Evolutionary conservation across 2,113 vertebrate genomes (phyloP), one percentile per base, ranked within the genome.

Genomic region (Poicephalus meyeri): DNA sequence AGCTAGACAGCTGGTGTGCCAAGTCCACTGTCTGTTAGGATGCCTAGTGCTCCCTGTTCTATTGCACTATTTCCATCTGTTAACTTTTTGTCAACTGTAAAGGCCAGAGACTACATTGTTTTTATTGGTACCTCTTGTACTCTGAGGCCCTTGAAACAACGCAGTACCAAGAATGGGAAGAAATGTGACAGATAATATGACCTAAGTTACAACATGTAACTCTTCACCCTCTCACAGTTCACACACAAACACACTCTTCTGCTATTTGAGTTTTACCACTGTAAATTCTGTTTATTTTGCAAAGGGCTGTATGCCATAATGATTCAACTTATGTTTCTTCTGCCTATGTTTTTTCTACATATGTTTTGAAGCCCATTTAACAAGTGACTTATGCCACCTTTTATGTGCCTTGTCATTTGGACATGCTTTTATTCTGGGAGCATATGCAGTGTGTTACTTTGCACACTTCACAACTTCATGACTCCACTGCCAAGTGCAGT

Each of bases 381-480:
- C 21, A 7, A 69, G 61, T 64, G 18, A 11, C 52, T 47, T n/a
- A 42, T 61, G 76, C 49, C 68, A 47, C 37, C n/a, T 1, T 77
- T 41, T 6, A 6, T 0, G 4, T 33, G 46, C 87, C 69, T 6
- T 17, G 50, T 42, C 7, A 3, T 15, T 69, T 10, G 33, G 49
- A 24, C 0, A 0, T 18, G 37, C 4, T 24, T 52, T 39, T 39
- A 24, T n/a, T 18, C 41, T 12, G 44, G 61, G 63, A 15, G 28
- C 5, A 1, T 4, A 1, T 0, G 33, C 8, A 2, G 18, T 1
- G 21, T 1, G 2, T 25, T 39, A 2, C 72, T 35, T 47, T 5
- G 42, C 44, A 4, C 6, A 0, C 63, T 5, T 26, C 4, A 13
- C 0, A 4, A 12, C 69, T 31, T 7, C 24, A 1, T 5, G 29